Conservation (phyloP, 2,113 vertebrate genomes). For the Corydoras sp. region DNA sequence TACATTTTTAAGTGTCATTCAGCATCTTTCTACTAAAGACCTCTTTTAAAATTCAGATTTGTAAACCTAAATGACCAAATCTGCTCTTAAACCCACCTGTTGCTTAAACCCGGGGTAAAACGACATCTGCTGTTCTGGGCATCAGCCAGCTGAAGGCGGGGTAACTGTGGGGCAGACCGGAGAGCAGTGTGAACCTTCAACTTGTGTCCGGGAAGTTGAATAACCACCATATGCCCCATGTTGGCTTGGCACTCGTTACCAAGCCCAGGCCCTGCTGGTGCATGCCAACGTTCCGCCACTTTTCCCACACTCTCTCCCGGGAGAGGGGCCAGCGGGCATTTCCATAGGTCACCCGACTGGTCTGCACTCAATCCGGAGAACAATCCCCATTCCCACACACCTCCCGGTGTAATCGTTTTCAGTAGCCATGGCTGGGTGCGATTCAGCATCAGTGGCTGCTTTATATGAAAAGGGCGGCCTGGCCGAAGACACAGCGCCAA, state of each 20-base stretch:
- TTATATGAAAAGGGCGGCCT: slow-evolving; percentile 17
- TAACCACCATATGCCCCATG: slow-evolving; percentile 44
- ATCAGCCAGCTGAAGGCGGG: slow-evolving; percentile 1
- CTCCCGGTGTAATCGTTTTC: slow-evolving; percentile 46
- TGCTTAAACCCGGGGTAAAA: neutral
- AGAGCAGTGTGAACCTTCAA: slow-evolving; percentile 30
- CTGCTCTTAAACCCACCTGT: slow-evolving; percentile 31
- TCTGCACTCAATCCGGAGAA: slow-evolving; percentile 9
- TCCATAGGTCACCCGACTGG: slow-evolving; percentile 40
- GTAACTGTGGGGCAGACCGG: slow-evolving; percentile 30
- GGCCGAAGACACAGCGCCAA: no score
- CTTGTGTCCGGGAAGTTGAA: slow-evolving; percentile 37
- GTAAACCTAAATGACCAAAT: neutral
- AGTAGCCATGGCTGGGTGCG: slow-evolving; percentile 36
- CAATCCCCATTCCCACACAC: slow-evolving; percentile 6
- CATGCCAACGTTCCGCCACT: slow-evolving; percentile 41
- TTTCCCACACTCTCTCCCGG: slow-evolving; percentile 45
- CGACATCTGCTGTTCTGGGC: slow-evolving; percentile 33
- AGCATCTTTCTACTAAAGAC: no score
- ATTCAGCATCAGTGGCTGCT: slow-evolving; percentile 40
- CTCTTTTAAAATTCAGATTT: neutral
- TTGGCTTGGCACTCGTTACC: slow-evolving; percentile 34
- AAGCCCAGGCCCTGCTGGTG: slow-evolving; percentile 25
- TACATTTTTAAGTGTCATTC: no score
- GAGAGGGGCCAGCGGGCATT: slow-evolving; percentile 40